Base-by-base conservation (phyloP, 2,113 vertebrate species). In the Bolborhynchus lineola region DNA sequence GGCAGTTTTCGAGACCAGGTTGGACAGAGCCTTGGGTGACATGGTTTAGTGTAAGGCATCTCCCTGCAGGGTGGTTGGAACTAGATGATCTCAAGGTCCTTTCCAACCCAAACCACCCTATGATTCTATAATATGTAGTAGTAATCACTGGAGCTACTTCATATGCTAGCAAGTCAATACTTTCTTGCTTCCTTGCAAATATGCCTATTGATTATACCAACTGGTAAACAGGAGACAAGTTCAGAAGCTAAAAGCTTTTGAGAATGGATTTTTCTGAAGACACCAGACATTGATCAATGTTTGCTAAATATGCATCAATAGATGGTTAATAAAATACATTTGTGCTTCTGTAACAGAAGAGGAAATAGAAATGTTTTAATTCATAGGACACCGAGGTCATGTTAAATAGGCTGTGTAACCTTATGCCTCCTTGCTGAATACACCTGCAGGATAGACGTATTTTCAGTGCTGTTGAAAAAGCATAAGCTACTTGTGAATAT, bases 211-310 rank as follows among this genome's bases (percentile, higher is more conserved):
- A 82, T 91, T 93, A 37, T 39, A 70, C 53, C 44, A 46, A 70
- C 26, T 50, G 57, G 44, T 21, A 71, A 86, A 70, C 6, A 68
- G 35, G 57, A 91, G 33, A 88, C 3, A 10, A 72, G 75, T 88
- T 82, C 60, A 93, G 62, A 90, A 25, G 31, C 81, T 94, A 67
- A 92, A 88, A 91, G 68, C 39, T 53, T 94, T 77, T 49, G 49
- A 80, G 46, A 67, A 70, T 29, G 16, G 49, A 88, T 82, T 86
- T 89, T 90, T 74, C 49, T 78, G 28, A 76, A 64, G 50, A 90
- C 25, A 59, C 2, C 35, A 84, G n/a, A 35, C 83, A 90, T 29
- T 21, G 39, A 94, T 77, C 25, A 92, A 8, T 39, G 3, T 46
- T 88, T 86, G 19, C 35, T 65, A 85, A 84, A 60, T 65, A 77